These are phyloP conservation scores for Amia ocellicauda DNA, from an alignment of 2,113 vertebrate species.

Conservation along the genomic window DNA sequence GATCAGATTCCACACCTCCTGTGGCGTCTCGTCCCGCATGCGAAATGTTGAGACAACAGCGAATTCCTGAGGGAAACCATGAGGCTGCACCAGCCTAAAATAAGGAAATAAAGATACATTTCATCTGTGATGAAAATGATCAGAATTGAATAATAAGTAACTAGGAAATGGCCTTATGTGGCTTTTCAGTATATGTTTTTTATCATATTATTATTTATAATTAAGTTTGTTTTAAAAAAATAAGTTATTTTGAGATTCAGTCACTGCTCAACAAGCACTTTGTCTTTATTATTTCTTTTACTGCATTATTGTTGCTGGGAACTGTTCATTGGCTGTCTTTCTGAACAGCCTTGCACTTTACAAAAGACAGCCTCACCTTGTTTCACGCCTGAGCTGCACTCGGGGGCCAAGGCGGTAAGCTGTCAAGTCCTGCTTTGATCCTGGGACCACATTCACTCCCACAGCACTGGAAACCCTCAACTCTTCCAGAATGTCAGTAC, in stretches of 20 bases:
- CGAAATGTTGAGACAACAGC: constrained; percentile 23
- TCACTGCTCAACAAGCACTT: too few relatives aligned
- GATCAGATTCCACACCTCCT: constrained; percentile 16
- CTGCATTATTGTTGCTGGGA: too few relatives aligned
- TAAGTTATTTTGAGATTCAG: too few relatives aligned
- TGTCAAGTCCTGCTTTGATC: constrained; percentile 21
- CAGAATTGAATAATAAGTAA: too few relatives aligned
- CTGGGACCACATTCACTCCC: constrained; percentile 17
- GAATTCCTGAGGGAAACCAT: constrained; percentile 29
- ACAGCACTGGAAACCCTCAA: constrained; percentile 5
- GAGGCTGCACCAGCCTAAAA: constrained; percentile 23
- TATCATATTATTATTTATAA: too few relatives aligned
- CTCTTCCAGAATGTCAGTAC: constrained; percentile 27
- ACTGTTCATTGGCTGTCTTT: too few relatives aligned
- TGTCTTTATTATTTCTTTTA: too few relatives aligned
- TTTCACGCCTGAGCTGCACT: constrained; percentile 24
- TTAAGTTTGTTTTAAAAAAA: too few relatives aligned
- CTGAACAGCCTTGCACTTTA: not conserved
- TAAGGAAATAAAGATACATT: not conserved
- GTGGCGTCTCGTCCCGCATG: constrained; percentile 4
- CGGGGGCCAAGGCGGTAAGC: constrained; percentile 13
- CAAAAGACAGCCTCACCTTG: constrained; percentile 6
- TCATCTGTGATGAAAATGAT: too few relatives aligned
- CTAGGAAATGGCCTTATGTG: too few relatives aligned
- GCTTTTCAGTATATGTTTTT: too few relatives aligned